Evolutionary conservation across 2,888 invertebrate genomes (phyloP), one percentile per base, ranked within the genome.

Genomic region (Luffia ferchaultella): DNA sequence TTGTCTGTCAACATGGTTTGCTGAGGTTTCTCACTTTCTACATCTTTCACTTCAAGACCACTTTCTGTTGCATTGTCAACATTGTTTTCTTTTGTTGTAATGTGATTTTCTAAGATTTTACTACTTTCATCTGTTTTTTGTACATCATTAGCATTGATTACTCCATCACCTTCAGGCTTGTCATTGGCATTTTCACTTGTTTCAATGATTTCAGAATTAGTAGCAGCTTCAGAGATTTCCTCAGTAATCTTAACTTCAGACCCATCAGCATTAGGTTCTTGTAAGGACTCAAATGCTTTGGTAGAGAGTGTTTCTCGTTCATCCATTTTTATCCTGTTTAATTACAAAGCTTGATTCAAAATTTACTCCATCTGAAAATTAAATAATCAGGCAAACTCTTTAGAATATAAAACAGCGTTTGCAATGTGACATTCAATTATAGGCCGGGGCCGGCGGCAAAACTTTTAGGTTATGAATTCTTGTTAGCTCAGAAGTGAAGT

Each of bases 81-180:
- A 60, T 58, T 59, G 20, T 46, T 46, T 20, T 20, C 2, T 42
- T 53, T 50, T 20, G 48, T 51, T 30, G 74, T 72, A 45, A 82
- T 68, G 68, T 76, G 73, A 60, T 78, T 80, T 53, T 68, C 68
- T 50, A 75, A 58, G 50, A 63, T 66, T 2, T 18, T 42, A 9
- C 19, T 16, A 46, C 16, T 19, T 30, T 46, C 16, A 46, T 2
- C 16, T 16, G 15, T 2, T 46, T 46, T 46, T 15, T 16, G 9
- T 20, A 16, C 9, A n/a, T 46, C 46, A 42, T 46, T 48, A 41
- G 19, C 30, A 40, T 50, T 50, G 16, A 52, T 53, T 18, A 46
- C n/a, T n/a, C n/a, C n/a, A n/a, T n/a, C n/a, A n/a, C n/a, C n/a
- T n/a, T n/a, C 3, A 30, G 30, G 30, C 12, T 30, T 12, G 5